phyloP scores from a whole-genome alignment of 2,888 invertebrate species.

The Zaprionus lineosus region DNA sequence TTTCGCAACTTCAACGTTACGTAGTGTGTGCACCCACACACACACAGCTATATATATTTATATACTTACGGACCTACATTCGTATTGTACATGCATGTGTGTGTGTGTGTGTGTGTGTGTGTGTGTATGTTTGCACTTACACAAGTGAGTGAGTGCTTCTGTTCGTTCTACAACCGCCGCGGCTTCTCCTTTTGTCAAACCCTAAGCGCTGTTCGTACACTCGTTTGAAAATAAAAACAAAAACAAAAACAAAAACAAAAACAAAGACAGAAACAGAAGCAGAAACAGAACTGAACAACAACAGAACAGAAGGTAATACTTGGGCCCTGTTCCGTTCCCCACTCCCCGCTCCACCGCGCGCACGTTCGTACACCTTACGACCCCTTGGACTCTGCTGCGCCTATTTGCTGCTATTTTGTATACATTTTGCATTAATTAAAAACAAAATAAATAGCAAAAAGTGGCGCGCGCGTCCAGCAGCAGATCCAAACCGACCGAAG shows the following conservation, averaged over 20 bases:
- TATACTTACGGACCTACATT: too few species aligned
- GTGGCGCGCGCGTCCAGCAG: constrained; percentile 53
- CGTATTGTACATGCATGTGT: too few species aligned
- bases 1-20: constrained; percentile 56
- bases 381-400: constrained; percentile 41
- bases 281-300: constrained; percentile 17
- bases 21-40: constrained; percentile 20
- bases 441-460: constrained; percentile 72
- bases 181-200: constrained; percentile 38
- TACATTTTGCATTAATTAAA: constrained; percentile 80
- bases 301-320: constrained; percentile 19
- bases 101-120: background rate
- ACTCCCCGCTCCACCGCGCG: constrained; percentile 17
- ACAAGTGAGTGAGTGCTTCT: constrained; percentile 28
- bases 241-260: constrained; percentile 7
- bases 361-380: constrained; percentile 33
- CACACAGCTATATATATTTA: background rate
- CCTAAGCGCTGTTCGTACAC: constrained; percentile 15
- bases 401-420: constrained; percentile 70
- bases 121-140: constrained; percentile 2
- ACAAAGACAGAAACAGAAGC: constrained; percentile 8
- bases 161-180: constrained; percentile 43
- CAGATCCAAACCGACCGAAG: constrained; percentile 13
- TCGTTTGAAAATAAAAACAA: background rate
- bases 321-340: constrained; percentile 13